Base-by-base conservation (phyloP, 2,113 vertebrate species). In the Coturnix japonica region DNA sequence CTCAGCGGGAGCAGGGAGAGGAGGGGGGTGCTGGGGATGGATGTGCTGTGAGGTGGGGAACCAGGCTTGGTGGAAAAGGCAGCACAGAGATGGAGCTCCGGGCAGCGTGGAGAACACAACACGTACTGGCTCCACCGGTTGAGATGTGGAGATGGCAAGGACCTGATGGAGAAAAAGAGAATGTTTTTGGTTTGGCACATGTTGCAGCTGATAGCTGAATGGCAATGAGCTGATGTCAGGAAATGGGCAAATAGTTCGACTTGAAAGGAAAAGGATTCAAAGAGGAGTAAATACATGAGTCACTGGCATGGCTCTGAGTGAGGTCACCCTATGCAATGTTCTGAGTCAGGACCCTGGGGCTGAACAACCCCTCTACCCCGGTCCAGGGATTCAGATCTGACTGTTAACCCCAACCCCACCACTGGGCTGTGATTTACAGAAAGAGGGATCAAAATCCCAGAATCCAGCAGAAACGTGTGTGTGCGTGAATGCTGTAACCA, bases 201-300 rank as follows among this genome's bases (percentile, higher is more conserved):
- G 60, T 82, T 56, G 37, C 65, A 75, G 53, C 81, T 89, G 89
- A 85, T 89, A 91, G 84, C 89, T 91, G 87, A 64, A 81, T 91
- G 81, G 78, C 81, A 76, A 39, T 60, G 75, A 85, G 75, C 51
- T 94, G 81, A 94, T 93, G 94, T 93, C 87, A 92, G 87, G 77
- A 88, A 74, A 78, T 4, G 15, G 46, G 37, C 56, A 73, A 74
- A 31, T 91, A 72, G 85, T 89, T 93, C 77, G 92, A 80, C 92
- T 87, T 95, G 90, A 95, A 94, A 92, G 76, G 91, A 83, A 93
- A 19, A 86, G 41, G 51, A 81, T 23, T 84, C 59, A 46, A 57
- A 85, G 59, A 85, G 23, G 70, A 92, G 71, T 87, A 89, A 91
- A 87, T 92, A 77, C 2, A 2, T 95, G 92, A 96, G 78, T 96